Conservation (phyloP, 2,113 vertebrate species). For the Siniperca knerii region DNA sequence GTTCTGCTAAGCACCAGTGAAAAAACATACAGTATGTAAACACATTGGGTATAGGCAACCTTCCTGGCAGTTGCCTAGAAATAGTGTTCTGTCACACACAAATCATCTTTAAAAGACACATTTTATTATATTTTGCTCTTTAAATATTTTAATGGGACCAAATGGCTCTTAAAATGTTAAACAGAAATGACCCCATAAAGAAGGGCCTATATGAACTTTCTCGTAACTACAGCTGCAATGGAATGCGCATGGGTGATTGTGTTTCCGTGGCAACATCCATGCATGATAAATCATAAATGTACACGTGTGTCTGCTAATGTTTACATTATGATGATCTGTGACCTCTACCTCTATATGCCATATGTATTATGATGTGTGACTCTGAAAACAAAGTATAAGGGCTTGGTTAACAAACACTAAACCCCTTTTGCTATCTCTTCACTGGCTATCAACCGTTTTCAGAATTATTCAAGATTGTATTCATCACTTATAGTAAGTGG, state of each 20-base stretch:
- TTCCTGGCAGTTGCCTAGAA: background rate
- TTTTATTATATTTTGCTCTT: conserved; percentile 40
- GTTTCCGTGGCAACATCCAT: conserved; percentile 17
- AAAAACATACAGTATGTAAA: background rate
- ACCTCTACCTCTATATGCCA: background rate
- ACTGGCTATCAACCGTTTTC: background rate
- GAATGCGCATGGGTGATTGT: background rate
- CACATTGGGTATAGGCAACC: background rate
- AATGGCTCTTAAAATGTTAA: conserved; percentile 68
- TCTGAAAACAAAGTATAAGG: background rate
- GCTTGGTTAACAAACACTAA: background rate
- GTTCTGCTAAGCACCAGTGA: background rate
- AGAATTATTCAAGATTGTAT: background rate
- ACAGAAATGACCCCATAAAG: conserved; percentile 64
- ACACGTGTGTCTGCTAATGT: conserved; percentile 17
- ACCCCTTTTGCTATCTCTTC: background rate
- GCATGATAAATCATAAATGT: background rate
- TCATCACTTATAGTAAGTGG: background rate
- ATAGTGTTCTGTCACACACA: background rate
- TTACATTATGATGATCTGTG: background rate
- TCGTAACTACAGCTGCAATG: conserved; percentile 19
- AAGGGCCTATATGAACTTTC: conserved; percentile 49
- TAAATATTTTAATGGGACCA: conserved; percentile 50
- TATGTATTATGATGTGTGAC: background rate
- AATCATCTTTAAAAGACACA: background rate